Percentiles rank a stretch among this genome's conserved stretches.
phyloP scores from a whole-genome alignment of 2,797 vertebrate species.

The Rhinogobio ventralis region DNA sequence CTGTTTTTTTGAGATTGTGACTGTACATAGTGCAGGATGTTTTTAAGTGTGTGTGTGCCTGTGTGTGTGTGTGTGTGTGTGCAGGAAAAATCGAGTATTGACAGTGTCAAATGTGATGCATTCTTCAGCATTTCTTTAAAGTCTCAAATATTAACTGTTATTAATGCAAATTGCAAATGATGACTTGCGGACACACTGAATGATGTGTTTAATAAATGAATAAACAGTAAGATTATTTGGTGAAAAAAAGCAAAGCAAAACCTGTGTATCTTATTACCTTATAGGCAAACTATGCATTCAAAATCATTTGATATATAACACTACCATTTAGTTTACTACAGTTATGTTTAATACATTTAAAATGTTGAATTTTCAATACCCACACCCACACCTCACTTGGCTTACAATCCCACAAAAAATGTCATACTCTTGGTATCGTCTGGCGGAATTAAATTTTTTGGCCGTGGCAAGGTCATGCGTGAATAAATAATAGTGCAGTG shows the following conservation, averaged over 20 bases:
- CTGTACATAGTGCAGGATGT: constrained; percentile 70
- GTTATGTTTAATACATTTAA: neutral
- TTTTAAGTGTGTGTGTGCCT: constrained; percentile 59
- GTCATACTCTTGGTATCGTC: neutral
- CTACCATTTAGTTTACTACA: neutral
- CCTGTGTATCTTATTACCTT: constrained; percentile 68
- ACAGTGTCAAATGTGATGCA: constrained; percentile 74
- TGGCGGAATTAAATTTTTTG: neutral
- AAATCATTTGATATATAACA: neutral
- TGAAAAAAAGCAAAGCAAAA: constrained; percentile 53
- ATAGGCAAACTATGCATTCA: constrained; percentile 13
- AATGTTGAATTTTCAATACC: neutral
- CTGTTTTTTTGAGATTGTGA: constrained; percentile 55
- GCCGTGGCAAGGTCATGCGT: neutral
- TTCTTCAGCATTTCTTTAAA: constrained; percentile 69
- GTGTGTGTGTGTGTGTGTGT: neutral
- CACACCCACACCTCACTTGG: neutral
- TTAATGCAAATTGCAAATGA: constrained; percentile 70
- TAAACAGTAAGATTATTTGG: constrained; percentile 68
- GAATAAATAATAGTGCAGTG: neutral
- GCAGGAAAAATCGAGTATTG: constrained; percentile 23
- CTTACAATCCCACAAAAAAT: neutral
- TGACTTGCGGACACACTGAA: constrained; percentile 76
- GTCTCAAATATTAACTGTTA: constrained; percentile 64
- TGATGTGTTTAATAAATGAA: constrained; percentile 79